phyloP scores from a whole-genome alignment of 2,888 invertebrate species.

The Oscheius sp. region DNA sequence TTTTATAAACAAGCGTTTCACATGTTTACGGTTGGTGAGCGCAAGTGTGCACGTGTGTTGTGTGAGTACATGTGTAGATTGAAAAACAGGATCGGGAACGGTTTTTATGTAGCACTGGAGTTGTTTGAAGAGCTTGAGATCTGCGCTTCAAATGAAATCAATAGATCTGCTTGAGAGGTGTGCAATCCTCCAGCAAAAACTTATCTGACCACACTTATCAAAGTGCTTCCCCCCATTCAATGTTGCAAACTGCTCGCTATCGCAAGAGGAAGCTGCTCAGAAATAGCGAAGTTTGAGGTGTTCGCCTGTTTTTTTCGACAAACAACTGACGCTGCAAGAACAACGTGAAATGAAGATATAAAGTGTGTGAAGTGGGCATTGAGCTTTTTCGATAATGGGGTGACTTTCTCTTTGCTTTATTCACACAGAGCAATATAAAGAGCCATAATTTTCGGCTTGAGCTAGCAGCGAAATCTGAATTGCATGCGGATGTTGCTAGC shows the following conservation, averaged over 20 bases:
- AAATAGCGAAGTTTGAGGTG: neutral
- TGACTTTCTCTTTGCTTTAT: too few species aligned
- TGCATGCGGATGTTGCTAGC: slow-evolving; percentile 9
- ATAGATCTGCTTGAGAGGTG: slow-evolving; percentile 1
- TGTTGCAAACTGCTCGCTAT: neutral
- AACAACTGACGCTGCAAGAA: slow-evolving; percentile 10
- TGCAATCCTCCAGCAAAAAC: neutral
- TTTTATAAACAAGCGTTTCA: too few species aligned
- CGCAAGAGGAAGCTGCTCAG: neutral
- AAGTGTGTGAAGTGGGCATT: neutral
- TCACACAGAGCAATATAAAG: too few species aligned
- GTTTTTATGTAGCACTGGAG: neutral
- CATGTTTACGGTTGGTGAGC: too few species aligned
- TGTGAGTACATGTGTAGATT: slow-evolving; percentile 7
- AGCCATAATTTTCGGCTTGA: neutral
- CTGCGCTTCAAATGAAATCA: neutral
- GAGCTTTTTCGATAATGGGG: neutral
- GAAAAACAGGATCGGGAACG: slow-evolving; percentile 10
- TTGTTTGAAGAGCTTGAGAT: neutral
- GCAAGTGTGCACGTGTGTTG: slow-evolving; percentile 2
- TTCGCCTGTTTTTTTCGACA: neutral
- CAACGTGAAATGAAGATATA: slow-evolving; percentile 1
- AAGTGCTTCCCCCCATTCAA: neutral
- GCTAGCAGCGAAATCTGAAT: slow-evolving; percentile 2
- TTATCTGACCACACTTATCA: slow-evolving; percentile 1